Conservation (phyloP, 2,113 vertebrate species). For the Nicator chloris region DNA sequence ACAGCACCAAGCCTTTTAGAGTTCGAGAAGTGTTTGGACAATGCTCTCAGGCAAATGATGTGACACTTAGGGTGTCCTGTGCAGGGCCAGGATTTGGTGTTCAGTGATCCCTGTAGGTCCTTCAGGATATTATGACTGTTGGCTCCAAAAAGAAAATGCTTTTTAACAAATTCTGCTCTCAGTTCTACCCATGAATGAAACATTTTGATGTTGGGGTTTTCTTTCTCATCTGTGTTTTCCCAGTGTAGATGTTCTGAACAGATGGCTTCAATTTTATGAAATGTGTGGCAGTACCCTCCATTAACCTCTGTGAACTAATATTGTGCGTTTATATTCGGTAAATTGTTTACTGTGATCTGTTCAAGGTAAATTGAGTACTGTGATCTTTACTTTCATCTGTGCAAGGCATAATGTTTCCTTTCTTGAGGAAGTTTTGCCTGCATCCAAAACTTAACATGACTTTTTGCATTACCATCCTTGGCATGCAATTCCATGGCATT, state of each 20-base stretch:
- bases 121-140: background rate
- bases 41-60: background rate
- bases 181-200: background rate
- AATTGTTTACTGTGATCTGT: background rate
- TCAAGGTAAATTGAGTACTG: background rate
- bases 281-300: background rate
- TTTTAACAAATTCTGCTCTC: background rate
- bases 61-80: background rate
- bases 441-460: background rate
- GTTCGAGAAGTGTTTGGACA: background rate
- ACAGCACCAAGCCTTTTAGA: background rate
- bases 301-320: background rate
- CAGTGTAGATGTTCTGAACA: background rate
- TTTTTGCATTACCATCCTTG: background rate
- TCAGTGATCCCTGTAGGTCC: background rate
- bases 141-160: background rate
- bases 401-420: background rate
- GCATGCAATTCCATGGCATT: background rate
- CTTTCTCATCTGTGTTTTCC: background rate
- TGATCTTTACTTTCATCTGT: background rate
- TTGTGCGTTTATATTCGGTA: background rate
- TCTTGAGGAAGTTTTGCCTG: background rate
- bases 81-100: background rate
- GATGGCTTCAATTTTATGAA: background rate
- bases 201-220: background rate